A percentile compares a stretch with the other conserved stretches of the same genome.
These are phyloP conservation scores for Leptura quadrifasciata DNA, from an alignment of 2,888 invertebrate species.

Conservation along the genomic window DNA sequence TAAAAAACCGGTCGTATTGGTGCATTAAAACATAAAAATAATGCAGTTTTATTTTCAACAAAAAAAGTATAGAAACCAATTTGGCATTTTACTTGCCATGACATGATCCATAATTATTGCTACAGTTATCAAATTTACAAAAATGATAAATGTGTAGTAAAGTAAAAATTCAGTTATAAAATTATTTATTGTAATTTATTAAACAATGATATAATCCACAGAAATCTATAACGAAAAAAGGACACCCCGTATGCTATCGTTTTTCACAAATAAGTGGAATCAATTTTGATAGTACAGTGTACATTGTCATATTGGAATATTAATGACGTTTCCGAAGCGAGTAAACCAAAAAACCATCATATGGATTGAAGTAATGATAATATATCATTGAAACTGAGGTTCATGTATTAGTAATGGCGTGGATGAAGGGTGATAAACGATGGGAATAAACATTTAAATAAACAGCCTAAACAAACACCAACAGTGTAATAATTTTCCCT, in stretches of 20 bases:
- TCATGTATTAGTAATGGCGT: constrained; percentile 25
- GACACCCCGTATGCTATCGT: not conserved
- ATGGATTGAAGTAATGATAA: constrained; percentile 32
- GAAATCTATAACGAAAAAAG: not conserved
- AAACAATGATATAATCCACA: too few relatives aligned
- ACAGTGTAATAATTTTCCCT: not conserved
- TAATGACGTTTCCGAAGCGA: constrained; percentile 26
- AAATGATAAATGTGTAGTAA: too few relatives aligned
- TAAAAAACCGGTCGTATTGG: too few relatives aligned
- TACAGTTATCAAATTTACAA: too few relatives aligned
- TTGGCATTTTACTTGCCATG: too few relatives aligned
- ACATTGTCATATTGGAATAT: constrained; percentile 25
- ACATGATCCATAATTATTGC: too few relatives aligned
- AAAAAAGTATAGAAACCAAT: too few relatives aligned
- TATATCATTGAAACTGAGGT: constrained; percentile 36
- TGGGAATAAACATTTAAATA: constrained; percentile 39
- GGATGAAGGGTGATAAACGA: constrained; percentile 38
- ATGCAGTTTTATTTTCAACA: too few relatives aligned
- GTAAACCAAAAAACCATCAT: constrained; percentile 25
- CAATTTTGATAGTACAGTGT: not conserved
- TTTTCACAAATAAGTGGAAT: constrained; percentile 17
- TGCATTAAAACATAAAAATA: too few relatives aligned
- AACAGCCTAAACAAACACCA: constrained; percentile 41
- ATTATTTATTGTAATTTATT: too few relatives aligned
- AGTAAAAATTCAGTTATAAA: too few relatives aligned